phyloP scores from a whole-genome alignment of 2,797 vertebrate genomes.

The Siniperca obscura region DNA sequence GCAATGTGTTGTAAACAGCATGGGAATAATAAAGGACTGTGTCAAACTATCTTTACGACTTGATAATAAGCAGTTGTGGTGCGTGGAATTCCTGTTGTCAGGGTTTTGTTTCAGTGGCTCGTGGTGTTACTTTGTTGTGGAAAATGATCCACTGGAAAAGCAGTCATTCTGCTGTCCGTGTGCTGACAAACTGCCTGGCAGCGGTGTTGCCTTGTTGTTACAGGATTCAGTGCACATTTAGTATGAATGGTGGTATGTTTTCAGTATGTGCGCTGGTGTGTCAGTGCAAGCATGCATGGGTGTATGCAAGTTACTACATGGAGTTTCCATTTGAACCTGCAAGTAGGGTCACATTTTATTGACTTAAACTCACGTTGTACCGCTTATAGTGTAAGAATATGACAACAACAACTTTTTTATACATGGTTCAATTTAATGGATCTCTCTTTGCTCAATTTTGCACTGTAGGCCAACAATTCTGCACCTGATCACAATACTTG shows the following conservation, averaged over 20 bases:
- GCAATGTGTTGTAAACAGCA: not conserved
- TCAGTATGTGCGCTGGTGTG: slow-evolving; percentile 10
- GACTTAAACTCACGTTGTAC: slow-evolving; percentile 6
- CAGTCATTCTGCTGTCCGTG: slow-evolving; percentile 21
- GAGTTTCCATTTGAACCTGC: slow-evolving; percentile 18
- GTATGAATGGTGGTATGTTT: slow-evolving; percentile 28
- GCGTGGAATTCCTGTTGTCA: slow-evolving; percentile 61
- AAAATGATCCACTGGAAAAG: slow-evolving; percentile 20
- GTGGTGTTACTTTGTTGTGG: slow-evolving; percentile 50
- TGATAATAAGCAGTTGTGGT: slow-evolving; percentile 67
- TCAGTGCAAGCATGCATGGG: slow-evolving; percentile 22
- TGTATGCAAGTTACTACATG: slow-evolving; percentile 31
- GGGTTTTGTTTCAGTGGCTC: slow-evolving; percentile 45
- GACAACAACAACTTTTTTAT: not conserved
- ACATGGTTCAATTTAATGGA: not conserved
- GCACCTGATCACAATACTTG: slow-evolving; percentile 15
- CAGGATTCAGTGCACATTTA: slow-evolving; percentile 15
- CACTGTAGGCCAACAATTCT: not conserved
- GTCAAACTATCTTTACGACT: slow-evolving; percentile 59
- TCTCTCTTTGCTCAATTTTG: not conserved
- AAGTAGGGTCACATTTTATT: slow-evolving; percentile 23
- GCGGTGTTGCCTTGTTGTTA: slow-evolving; percentile 41
- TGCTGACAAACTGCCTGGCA: slow-evolving; percentile 26
- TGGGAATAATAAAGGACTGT: slow-evolving; percentile 31
- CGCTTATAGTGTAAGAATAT: not conserved